Conservation (phyloP, 1,140 invertebrate genomes). For the Mesaphorura yosii region DNA sequence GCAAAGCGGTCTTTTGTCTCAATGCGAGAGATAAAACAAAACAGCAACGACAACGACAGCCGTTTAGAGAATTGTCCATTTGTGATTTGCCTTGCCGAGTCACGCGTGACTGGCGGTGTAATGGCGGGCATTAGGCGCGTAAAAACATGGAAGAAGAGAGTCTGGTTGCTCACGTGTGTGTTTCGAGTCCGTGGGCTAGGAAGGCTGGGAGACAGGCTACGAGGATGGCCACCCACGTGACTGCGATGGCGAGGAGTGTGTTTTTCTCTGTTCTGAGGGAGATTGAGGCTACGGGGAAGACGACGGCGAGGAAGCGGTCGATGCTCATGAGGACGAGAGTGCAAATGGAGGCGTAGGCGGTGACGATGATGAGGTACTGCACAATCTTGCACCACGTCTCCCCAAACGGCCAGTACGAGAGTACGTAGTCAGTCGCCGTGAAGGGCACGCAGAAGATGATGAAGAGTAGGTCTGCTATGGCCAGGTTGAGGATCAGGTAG, state of each 20-base stretch:
- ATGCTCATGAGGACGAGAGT: constrained; percentile 89
- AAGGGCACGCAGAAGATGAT: no score
- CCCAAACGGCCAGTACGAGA: constrained; percentile 84
- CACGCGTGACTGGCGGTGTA: no score
- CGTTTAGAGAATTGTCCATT: no score
- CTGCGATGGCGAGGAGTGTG: constrained; percentile 60
- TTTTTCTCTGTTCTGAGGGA: constrained; percentile 74
- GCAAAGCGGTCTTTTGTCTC: no score
- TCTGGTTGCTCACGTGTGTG: constrained; percentile 43
- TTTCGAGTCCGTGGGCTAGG: constrained; percentile 63
- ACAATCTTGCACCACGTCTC: constrained; percentile 77
- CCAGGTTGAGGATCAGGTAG: no score
- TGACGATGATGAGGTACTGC: no score
- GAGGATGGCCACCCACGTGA: constrained; percentile 70
- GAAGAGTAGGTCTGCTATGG: constrained; percentile 77
- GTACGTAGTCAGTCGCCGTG: no score
- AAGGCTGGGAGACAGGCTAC: constrained; percentile 61
- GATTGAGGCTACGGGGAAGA: constrained; percentile 90
- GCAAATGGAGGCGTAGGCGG: constrained; percentile 85
- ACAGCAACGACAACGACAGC: no score
- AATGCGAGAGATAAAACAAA: no score
- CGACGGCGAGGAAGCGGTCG: constrained; percentile 87
- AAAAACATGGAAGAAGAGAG: no score
- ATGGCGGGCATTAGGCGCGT: no score
- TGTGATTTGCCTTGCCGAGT: no score